phyloP scores from a whole-genome alignment of 2,797 vertebrate species.

The Anas georgica region DNA sequence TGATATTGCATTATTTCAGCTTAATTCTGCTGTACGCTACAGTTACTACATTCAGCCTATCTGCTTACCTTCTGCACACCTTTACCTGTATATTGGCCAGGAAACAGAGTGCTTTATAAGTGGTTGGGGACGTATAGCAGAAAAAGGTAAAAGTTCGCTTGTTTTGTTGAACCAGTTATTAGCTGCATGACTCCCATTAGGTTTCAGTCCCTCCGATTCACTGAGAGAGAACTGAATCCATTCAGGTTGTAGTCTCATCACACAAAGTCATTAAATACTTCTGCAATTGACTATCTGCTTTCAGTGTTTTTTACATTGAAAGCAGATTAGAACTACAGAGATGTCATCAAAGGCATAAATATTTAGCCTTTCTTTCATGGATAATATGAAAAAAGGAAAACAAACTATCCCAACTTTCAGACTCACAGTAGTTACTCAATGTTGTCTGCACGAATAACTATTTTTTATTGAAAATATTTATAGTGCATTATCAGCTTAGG shows the following conservation, averaged over 20 bases:
- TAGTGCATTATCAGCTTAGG: background rate
- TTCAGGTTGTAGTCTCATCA: background rate
- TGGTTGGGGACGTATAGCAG: conserved; percentile 74
- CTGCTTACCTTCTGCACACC: conserved; percentile 57
- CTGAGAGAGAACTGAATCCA: background rate
- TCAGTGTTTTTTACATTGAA: background rate
- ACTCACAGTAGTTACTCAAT: background rate
- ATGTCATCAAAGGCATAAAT: background rate
- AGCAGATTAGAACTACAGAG: background rate
- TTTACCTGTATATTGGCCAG: background rate
- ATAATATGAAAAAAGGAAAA: background rate
- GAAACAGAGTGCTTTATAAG: conserved; percentile 66
- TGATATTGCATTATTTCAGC: conserved; percentile 71
- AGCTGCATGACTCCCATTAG: accelerated
- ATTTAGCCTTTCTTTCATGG: background rate
- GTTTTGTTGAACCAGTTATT: background rate
- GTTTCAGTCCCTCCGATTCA: background rate
- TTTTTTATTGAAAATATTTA: background rate
- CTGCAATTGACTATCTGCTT: background rate
- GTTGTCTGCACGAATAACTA: background rate
- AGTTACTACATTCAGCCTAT: conserved; percentile 68
- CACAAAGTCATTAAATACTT: background rate
- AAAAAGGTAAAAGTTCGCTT: conserved; percentile 66
- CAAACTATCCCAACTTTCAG: background rate
- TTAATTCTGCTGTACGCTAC: conserved; percentile 32